Evolutionary conservation across 2,888 invertebrate species (phyloP), one percentile per base, ranked within the genome.

Genomic region (Chloroclysta siterata): DNA sequence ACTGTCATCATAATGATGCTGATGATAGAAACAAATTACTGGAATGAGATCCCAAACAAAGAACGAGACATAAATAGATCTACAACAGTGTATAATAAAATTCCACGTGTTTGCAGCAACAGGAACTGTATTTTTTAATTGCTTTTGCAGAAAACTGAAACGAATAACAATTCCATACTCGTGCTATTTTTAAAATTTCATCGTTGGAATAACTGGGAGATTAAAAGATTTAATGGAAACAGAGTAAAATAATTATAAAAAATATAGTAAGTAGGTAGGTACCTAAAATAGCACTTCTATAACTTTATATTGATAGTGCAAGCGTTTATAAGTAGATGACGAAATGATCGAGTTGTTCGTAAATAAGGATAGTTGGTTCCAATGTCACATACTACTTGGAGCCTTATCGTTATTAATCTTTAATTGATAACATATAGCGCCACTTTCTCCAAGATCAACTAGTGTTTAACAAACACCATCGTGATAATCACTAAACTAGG

Each of bases 71-170:
- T 15, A 54, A 60, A 54, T 54, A 60, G 48, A 60, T 39, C 5
- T 53, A 60, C 36, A 53, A 36, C 29, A 41, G 53, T 46, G 11
- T 47, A 60, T 54, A 29, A 60, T 54, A 46, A 55, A 55, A 52
- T 51, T 56, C 3, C 53, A 53, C 42, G 33, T 53, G 47, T 41
- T 42, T 53, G 22, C 42, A 56, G 28, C 29, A 56, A 60, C 59
- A 60, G 55, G 47, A 59, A 60, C 53, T 39, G 56, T 29, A 22
- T 33, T 47, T 17, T 60, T 56, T 60, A 52, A 64, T 53, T 53
- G 53, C 64, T 50, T 53, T 53, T 42, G 1, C 53, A 48, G 17
- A 47, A 63, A 59, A 44, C 50, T 42, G 55, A 50, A 29, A 44
- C 41, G 50, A 44, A 28, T 15, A 53, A 48, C 28, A 48, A 53